phyloP scores from a whole-genome alignment of 2,797 vertebrate species.

The Glyptemys insculpta region DNA sequence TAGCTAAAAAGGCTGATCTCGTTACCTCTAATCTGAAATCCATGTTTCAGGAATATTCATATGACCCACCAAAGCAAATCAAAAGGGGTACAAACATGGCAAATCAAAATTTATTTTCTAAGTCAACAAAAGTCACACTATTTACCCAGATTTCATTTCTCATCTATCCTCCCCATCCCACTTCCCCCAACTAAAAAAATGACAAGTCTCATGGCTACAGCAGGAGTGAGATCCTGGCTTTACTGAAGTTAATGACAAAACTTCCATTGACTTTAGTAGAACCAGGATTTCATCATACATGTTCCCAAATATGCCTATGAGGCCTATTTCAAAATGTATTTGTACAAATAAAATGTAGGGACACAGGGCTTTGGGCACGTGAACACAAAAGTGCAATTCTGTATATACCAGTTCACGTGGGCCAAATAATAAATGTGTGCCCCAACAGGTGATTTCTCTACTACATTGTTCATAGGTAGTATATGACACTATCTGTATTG shows the following conservation, averaged over 20 bases:
- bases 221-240: not conserved
- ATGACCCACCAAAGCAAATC: not conserved
- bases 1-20: not conserved
- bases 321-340: not conserved
- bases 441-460: not conserved
- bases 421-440: rapidly evolving
- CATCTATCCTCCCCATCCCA: rapidly evolving
- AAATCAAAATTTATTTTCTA: rapidly evolving
- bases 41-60: not conserved
- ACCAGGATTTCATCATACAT: not conserved
- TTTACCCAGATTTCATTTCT: not conserved
- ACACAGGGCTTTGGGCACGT: not conserved
- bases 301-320: not conserved
- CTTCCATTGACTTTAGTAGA: not conserved
- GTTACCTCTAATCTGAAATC: not conserved
- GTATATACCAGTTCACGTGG: not conserved
- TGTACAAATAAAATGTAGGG: not conserved
- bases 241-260: not conserved
- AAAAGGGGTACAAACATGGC: not conserved
- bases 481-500: rapidly evolving
- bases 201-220: not conserved
- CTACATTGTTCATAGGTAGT: not conserved
- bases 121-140: not conserved
- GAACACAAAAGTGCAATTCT: not conserved
- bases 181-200: not conserved